These are phyloP conservation scores for Drosophila fulvimacula DNA, from an alignment of 2,888 invertebrate species.

Conservation along the genomic window DNA sequence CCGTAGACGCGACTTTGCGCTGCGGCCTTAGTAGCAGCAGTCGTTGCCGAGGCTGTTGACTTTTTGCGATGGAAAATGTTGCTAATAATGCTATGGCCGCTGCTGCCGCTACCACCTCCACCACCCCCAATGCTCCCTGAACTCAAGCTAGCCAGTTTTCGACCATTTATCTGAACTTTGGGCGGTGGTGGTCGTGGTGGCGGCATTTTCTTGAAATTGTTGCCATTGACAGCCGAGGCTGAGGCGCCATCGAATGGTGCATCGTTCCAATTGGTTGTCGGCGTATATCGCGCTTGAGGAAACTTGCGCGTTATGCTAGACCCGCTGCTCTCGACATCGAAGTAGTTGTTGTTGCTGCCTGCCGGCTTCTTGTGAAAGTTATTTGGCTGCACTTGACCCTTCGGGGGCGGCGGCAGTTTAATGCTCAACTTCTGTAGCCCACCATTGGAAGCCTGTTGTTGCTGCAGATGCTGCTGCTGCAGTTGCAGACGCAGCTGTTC, in stretches of 20 bases:
- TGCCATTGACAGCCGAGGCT: constrained; percentile 22
- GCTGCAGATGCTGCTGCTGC: constrained; percentile 77
- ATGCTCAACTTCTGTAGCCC: constrained; percentile 80
- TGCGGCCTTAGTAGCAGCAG: constrained; percentile 64
- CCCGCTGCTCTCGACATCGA: constrained; percentile 39
- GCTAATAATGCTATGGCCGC: constrained; percentile 70
- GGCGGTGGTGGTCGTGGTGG: constrained; percentile 85
- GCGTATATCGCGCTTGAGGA: constrained; percentile 83
- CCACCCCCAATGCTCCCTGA: constrained; percentile 19
- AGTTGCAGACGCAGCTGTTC: constrained; percentile 81
- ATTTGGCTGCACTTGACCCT: constrained; percentile 59
- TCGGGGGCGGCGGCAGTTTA: constrained; percentile 84
- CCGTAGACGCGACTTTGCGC: constrained; percentile 76
- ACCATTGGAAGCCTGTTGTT: constrained; percentile 70
- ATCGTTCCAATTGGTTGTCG: constrained; percentile 84
- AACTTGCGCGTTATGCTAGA: constrained; percentile 82
- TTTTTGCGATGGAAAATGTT: constrained; percentile 83
- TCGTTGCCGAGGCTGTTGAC: constrained; percentile 57
- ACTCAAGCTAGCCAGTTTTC: constrained; percentile 57
- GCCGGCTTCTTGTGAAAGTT: constrained; percentile 24
- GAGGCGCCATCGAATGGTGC: constrained; percentile 72
- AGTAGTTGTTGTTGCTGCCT: constrained; percentile 54
- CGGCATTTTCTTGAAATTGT: constrained; percentile 80
- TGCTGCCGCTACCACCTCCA: constrained; percentile 27
- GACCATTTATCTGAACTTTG: constrained; percentile 70